phyloP scores from a whole-genome alignment of 2,797 vertebrate genomes.

The Cetoscarus ocellatus region DNA sequence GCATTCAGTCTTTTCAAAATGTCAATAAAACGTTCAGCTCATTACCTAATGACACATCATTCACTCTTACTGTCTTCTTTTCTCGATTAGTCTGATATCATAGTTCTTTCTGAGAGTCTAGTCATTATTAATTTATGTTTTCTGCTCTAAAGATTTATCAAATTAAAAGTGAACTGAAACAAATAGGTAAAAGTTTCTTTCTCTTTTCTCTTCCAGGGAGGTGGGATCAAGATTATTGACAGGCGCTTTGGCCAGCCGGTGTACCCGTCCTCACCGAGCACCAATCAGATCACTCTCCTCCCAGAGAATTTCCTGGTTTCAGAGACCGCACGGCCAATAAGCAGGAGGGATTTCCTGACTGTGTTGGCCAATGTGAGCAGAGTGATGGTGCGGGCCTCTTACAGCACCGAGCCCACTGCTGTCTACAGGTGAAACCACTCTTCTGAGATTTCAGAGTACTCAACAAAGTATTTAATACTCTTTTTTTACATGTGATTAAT shows the following conservation, averaged over 20 bases:
- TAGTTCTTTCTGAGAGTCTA: constrained; percentile 4
- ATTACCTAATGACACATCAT: constrained; percentile 72
- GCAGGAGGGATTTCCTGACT: constrained; percentile 73
- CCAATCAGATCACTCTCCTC: constrained; percentile 64
- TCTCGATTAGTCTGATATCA: constrained; percentile 22
- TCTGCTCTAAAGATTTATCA: constrained; percentile 2
- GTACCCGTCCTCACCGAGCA: constrained; percentile 69
- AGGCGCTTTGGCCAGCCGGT: constrained; percentile 65
- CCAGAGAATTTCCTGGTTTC: constrained; percentile 73
- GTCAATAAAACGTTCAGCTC: constrained; percentile 67
- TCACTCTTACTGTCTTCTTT: constrained; percentile 32
- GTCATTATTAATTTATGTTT: constrained; percentile 15
- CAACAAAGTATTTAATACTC: too few relatives aligned
- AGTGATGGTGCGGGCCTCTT: constrained; percentile 77
- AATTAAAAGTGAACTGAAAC: background rate
- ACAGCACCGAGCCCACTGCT: constrained; percentile 76
- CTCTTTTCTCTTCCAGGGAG: constrained; percentile 56
- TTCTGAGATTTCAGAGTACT: too few relatives aligned
- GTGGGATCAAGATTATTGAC: constrained; percentile 69
- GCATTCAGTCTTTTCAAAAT: constrained; percentile 63
- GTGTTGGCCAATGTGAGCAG: constrained; percentile 67
- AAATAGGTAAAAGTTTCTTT: background rate
- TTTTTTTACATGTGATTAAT: too few relatives aligned
- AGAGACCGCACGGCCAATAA: constrained; percentile 49
- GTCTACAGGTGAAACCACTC: constrained; percentile 73